phyloP scores from a whole-genome alignment of 1,140 invertebrate species.

The Drosophila burlai region DNA sequence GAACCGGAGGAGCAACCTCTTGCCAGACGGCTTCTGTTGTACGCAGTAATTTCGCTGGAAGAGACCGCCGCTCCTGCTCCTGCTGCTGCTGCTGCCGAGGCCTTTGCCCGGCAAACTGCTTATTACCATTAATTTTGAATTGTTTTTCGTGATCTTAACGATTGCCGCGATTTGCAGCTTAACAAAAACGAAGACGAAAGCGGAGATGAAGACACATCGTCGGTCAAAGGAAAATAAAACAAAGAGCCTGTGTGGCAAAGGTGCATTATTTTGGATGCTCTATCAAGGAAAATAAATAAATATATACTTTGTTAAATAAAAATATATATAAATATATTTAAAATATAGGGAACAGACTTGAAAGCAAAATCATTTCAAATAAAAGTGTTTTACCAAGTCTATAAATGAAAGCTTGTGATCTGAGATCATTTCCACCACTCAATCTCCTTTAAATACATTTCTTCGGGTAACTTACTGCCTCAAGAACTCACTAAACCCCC shows the following conservation, averaged over 20 bases:
- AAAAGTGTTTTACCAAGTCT: background rate
- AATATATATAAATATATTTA: background rate
- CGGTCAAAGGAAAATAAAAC: conserved; percentile 41
- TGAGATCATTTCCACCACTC: no score
- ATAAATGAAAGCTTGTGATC: background rate
- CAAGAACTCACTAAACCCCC: background rate
- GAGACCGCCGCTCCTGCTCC: conserved; percentile 20
- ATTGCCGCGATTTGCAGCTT: conserved; percentile 84
- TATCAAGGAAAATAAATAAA: background rate
- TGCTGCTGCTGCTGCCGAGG: conserved; percentile 20
- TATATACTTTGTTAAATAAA: background rate
- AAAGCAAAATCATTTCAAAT: background rate
- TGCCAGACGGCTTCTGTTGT: conserved; percentile 85
- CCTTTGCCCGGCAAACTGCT: conserved; percentile 72
- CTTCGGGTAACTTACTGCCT: fast-evolving
- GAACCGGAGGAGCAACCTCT: conserved; percentile 38
- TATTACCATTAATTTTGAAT: conserved; percentile 85
- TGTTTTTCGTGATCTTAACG: conserved; percentile 85
- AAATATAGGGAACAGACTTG: background rate
- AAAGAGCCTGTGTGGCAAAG: background rate
- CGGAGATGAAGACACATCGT: conserved; percentile 18
- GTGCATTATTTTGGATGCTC: background rate
- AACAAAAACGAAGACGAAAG: conserved; percentile 61
- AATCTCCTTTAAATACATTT: background rate
- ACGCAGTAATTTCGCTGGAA: conserved; percentile 84